Percentiles rank a stretch among this genome's conserved stretches.
These are phyloP conservation scores for Pyrrhura leucotis DNA, from an alignment of 2,797 vertebrate species.

Conservation along the genomic window DNA sequence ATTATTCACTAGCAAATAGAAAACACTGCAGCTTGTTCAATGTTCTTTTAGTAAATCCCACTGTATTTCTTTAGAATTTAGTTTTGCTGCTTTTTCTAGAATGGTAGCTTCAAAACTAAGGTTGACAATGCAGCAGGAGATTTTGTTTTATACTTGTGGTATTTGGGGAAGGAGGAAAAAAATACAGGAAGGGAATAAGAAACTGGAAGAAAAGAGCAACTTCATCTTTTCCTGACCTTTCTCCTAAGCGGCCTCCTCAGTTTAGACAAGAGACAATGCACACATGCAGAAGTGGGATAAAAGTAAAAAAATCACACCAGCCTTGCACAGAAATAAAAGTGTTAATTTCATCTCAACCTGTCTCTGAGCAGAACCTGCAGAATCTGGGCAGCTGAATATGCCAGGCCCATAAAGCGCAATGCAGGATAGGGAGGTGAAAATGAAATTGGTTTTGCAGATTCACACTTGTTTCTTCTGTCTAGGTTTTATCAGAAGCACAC, in stretches of 20 bases:
- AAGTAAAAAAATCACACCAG: not conserved
- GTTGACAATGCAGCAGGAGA: not conserved
- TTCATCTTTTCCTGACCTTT: not conserved
- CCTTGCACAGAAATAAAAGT: not conserved
- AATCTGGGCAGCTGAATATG: not conserved
- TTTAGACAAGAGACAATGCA: not conserved
- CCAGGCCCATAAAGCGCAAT: not conserved
- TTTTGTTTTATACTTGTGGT: not conserved
- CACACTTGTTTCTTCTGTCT: not conserved
- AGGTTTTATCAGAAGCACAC: slow-evolving; percentile 80
- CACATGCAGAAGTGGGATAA: not conserved
- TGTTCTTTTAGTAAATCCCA: not conserved
- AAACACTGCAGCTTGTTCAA: not conserved
- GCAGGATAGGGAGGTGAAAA: not conserved
- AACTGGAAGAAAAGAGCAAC: not conserved
- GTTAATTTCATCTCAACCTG: not conserved
- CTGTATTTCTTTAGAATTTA: not conserved
- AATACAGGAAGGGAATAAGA: not conserved
- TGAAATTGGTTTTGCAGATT: not conserved
- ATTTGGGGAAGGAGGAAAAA: not conserved
- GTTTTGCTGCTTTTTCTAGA: not conserved
- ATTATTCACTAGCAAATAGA: not conserved
- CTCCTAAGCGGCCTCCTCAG: not conserved
- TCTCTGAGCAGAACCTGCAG: not conserved
- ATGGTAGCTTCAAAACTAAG: not conserved